Evolutionary conservation across 2,888 invertebrate genomes (phyloP), one percentile per base, ranked within the genome.

Genomic region (Galeruca laticollis): DNA sequence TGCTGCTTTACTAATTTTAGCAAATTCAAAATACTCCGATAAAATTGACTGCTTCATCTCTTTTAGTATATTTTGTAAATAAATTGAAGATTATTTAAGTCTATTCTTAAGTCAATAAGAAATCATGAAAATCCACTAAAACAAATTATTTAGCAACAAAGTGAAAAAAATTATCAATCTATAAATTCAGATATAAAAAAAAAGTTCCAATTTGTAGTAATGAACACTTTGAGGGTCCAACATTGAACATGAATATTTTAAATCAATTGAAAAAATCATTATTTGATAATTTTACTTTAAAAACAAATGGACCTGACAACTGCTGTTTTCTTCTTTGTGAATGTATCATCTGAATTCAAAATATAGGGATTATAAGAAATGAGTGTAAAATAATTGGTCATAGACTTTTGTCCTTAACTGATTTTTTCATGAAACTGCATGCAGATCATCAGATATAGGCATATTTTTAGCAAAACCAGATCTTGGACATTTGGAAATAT

Each of bases 51-150:
- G 63, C 63, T 52, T 35, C 56, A 59, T 57, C 20, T 33, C 43
- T 69, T 64, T 75, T 60, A 60, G 77, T 63, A 54, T 73, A 69
- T 57, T 78, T 79, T 72, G 73, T 77, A 20, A 51, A 68, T 54
- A 61, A 60, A 47, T 73, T 67, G 35, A 60, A 49, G 65, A 51
- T 62, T 31, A 62, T 78, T 31, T 79, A 76, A 33, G 33, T n/a
- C n/a, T n/a, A n/a, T n/a, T n/a, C n/a, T n/a, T n/a, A n/a, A n/a
- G n/a, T n/a, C n/a, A n/a, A n/a, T n/a, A n/a, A 51, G 40, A 69
- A 69, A 57, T n/a, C 57, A 51, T 9, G 63, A 69, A 40, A 63
- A 69, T 18, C 69, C 69, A 26, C 52, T 69, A 37, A 51, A 37
- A 15, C 60, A 69, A 63, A 63, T 63, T 18, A 60, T 69, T 37